These are phyloP conservation scores for Dioctria linearis DNA, from an alignment of 2,888 invertebrate species.

Conservation along the genomic window DNA sequence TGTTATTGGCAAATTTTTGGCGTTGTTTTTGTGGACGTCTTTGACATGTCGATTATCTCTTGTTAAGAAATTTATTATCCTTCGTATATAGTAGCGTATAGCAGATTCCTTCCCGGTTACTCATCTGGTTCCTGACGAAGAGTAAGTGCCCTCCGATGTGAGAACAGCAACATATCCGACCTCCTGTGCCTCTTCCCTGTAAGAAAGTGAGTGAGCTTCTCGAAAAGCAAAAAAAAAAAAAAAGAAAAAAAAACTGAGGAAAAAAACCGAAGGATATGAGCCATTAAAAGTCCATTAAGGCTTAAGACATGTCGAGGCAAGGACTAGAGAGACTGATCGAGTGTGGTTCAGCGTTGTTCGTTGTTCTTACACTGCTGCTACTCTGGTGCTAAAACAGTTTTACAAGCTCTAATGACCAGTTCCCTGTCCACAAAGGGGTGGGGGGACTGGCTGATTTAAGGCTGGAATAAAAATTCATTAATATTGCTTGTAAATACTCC, in stretches of 20 bases:
- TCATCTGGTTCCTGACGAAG: constrained; percentile 24
- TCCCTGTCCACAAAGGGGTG: constrained; percentile 9
- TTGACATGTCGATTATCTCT: constrained; percentile 44
- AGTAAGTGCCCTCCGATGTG: constrained; percentile 22
- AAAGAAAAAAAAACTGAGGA: too few species aligned
- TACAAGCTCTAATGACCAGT: constrained; percentile 37
- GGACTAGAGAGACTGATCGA: constrained; percentile 51
- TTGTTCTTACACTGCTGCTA: constrained; percentile 38
- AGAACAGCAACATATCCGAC: constrained; percentile 39
- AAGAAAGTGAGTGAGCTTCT: constrained; percentile 17
- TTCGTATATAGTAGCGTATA: neutral
- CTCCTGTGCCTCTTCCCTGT: constrained; percentile 4
- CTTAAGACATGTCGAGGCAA: constrained; percentile 56
- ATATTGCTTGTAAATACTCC: constrained; percentile 48
- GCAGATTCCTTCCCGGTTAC: constrained; percentile 42
- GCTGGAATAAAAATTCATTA: constrained; percentile 53
- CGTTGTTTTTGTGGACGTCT: constrained; percentile 33
- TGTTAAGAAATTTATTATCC: constrained; percentile 53
- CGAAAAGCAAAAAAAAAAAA: neutral
- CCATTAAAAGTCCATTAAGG: constrained; percentile 58
- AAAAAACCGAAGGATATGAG: constrained; percentile 52
- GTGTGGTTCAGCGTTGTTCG: constrained; percentile 29
- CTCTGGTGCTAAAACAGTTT: constrained; percentile 40
- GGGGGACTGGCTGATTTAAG: constrained; percentile 40
- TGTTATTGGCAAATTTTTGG: constrained; percentile 1